A percentile compares a stretch with the other conserved stretches of the same genome.
Conservation (phyloP, 2,888 invertebrate species). For the Camptogramma bilineatum region DNA sequence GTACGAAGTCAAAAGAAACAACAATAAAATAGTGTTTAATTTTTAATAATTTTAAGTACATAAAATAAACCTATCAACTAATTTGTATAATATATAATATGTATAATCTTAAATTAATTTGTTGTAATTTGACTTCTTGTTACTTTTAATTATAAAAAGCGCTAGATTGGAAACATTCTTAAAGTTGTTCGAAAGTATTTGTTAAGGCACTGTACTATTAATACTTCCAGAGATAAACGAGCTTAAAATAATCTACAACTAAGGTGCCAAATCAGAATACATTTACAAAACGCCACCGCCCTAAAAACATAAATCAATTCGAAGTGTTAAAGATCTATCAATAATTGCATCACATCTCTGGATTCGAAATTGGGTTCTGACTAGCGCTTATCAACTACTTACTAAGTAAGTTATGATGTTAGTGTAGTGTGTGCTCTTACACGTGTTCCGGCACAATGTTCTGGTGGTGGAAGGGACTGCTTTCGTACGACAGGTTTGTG, state of each 20-base stretch:
- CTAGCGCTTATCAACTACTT: constrained; percentile 81
- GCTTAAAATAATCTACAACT: constrained; percentile 31
- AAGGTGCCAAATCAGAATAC: constrained; percentile 35
- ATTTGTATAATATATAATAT: constrained; percentile 86
- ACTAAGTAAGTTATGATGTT: constrained; percentile 79
- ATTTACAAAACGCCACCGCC: constrained; percentile 34
- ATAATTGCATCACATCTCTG: constrained; percentile 32
- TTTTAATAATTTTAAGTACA: constrained; percentile 85
- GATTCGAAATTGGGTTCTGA: constrained; percentile 57
- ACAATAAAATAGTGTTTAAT: constrained; percentile 70
- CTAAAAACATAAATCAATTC: constrained; percentile 41
- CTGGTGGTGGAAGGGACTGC: constrained; percentile 87
- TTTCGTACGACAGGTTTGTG: constrained; percentile 84
- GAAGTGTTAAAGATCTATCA: constrained; percentile 31
- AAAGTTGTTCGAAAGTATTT: constrained; percentile 70
- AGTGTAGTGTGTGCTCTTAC: constrained; percentile 73
- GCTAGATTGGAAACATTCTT: constrained; percentile 75
- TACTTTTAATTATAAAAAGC: constrained; percentile 75
- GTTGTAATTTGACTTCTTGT: constrained; percentile 84
- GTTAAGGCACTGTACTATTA: constrained; percentile 75
- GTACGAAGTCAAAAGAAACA: constrained; percentile 46
- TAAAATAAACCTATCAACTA: constrained; percentile 85
- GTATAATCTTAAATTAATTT: constrained; percentile 85
- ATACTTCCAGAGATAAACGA: constrained; percentile 41
- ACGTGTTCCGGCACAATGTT: constrained; percentile 87